phyloP scores from a whole-genome alignment of 2,113 vertebrate species.

The Xenus cinereus region DNA sequence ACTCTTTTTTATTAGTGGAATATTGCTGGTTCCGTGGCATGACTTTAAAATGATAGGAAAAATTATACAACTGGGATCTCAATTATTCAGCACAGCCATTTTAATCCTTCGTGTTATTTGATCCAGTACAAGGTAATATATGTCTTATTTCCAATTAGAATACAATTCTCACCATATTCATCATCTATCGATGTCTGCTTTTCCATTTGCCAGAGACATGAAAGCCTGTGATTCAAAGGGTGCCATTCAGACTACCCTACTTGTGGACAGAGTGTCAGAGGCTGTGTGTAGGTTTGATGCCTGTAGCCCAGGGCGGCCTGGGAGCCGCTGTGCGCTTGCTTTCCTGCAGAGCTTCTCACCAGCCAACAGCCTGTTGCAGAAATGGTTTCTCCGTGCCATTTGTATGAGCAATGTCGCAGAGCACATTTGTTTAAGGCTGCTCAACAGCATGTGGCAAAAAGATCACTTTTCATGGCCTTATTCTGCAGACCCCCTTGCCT shows the following conservation, averaged over 20 bases:
- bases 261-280: conserved; percentile 44
- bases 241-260: conserved; percentile 53
- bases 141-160: conserved; percentile 65
- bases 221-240: conserved; percentile 65
- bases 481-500: not conserved
- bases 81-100: conserved; percentile 66
- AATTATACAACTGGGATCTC: conserved; percentile 57
- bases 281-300: not conserved
- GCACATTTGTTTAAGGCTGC: not conserved
- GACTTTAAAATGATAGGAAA: conserved; percentile 61
- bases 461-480: not conserved
- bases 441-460: not conserved
- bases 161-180: conserved; percentile 63
- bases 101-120: conserved; percentile 70
- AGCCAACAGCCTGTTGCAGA: not conserved
- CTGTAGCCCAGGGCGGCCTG: conserved; percentile 12
- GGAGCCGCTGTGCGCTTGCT: not conserved
- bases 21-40: conserved; percentile 12
- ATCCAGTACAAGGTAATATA: conserved; percentile 61
- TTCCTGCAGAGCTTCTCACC: conserved; percentile 3
- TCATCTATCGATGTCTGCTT: conserved; percentile 61
- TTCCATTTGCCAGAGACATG: conserved; percentile 52
- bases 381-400: not conserved
- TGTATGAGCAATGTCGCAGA: not conserved
- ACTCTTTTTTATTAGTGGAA: conserved; percentile 53